Evolutionary conservation across 2,113 vertebrate genomes (phyloP), one percentile per base, ranked within the genome.

Genomic region (Sceloporus undulatus): DNA sequence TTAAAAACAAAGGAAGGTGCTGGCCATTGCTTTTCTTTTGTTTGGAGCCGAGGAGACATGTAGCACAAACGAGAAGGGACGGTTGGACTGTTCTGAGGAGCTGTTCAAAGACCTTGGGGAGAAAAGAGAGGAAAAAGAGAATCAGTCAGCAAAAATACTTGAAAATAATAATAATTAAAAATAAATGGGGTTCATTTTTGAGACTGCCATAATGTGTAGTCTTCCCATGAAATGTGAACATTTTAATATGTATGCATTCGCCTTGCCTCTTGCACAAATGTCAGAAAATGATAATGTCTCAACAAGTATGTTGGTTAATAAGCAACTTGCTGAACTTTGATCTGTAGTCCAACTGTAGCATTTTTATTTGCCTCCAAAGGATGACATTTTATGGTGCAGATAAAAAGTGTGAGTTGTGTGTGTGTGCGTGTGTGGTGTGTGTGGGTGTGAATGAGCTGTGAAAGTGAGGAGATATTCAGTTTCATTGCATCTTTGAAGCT

Each of bases 171-270:
- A 80, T 25, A 59, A 88, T 62, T 23, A 71, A 73, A 71, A 34
- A 98, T 97, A 66, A 88, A 8, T 74, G 70, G 97, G 97, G 96
- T 98, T 97, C 96, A 96, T n/a, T 79, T 97, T 96, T 97, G 95
- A 97, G 97, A 97, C 98, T 98, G 97, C 98, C 97, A 89, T 97
- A 96, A 92, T 96, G 97, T 88, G 98, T 98, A 96, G 98, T 98
- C 98, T 98, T 99, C 98, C 98, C 98, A 97, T 97, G 97, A 97
- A 98, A 99, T 98, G 98, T 98, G 98, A 99, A 98, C 96, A 95
- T 96, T 98, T 97, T 95, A 96, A 91, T 95, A 96, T 96, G 96
- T 98, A 97, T 96, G 96, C 96, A 96, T 98, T 97, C 96, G 96
- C 96, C 97, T 97, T 97, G 97, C 97, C 96, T 97, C 96, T 97